Conservation (phyloP, 53 echinoderm and acorn worm species). For the Crossaster papposus region DNA sequence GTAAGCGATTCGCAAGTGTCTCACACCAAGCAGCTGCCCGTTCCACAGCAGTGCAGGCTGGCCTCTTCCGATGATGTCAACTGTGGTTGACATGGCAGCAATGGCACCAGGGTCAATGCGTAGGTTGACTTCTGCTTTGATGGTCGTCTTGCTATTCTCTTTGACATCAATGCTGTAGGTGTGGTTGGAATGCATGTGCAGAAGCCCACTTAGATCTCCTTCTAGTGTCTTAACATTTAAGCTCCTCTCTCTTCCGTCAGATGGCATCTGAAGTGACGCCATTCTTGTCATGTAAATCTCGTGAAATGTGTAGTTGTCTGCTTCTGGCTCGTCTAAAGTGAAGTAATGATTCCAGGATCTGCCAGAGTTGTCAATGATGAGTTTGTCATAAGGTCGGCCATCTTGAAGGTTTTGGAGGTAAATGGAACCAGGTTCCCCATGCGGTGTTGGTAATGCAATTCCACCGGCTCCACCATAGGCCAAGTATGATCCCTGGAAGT, state of each 20-base stretch:
- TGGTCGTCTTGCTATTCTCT: conserved; percentile 71
- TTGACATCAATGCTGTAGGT: conserved; percentile 77
- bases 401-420: conserved; percentile 70
- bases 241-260: conserved; percentile 44
- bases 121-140: conserved; percentile 85
- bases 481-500: conserved; percentile 74
- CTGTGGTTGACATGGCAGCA: conserved; percentile 79
- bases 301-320: conserved; percentile 73
- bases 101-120: conserved; percentile 77
- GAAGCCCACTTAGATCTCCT: conserved; percentile 80
- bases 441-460: conserved; percentile 55
- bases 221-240: conserved; percentile 63
- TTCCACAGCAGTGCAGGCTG: conserved; percentile 85
- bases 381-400: conserved; percentile 68
- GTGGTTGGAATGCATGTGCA: conserved; percentile 82
- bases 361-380: conserved; percentile 70
- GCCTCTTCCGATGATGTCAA: conserved; percentile 82
- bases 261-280: conserved; percentile 75
- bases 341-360: conserved; percentile 82
- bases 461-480: conserved; percentile 75
- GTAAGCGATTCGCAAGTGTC: conserved; percentile 79
- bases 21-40: conserved; percentile 82
- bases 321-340: conserved; percentile 71
- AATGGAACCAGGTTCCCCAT: conserved; percentile 89
- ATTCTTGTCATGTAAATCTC: conserved; percentile 76